A percentile compares a stretch with the other conserved stretches of the same genome.
Conservation (phyloP, 2,113 vertebrate genomes). For the Cepphus grylle region DNA sequence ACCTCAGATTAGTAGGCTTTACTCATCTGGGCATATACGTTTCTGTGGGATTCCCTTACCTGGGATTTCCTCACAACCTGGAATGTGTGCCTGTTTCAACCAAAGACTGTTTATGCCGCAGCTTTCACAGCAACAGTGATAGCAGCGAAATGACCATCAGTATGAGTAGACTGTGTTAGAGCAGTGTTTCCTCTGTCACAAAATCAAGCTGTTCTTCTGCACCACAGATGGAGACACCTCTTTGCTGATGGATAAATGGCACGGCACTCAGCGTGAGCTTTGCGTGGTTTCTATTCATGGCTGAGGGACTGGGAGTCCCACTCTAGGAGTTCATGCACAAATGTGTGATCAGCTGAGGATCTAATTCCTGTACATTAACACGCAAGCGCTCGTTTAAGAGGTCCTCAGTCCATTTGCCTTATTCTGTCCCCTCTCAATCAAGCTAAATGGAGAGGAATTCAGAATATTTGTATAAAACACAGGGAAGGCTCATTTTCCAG, state of each 20-base stretch:
- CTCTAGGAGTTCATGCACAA: background rate
- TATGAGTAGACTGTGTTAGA: background rate
- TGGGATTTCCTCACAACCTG: background rate
- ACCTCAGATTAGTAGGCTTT: background rate
- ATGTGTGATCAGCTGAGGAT: background rate
- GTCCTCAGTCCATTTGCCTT: background rate
- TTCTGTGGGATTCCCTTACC: background rate
- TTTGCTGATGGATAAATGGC: background rate
- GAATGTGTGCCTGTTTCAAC: background rate
- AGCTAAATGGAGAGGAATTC: background rate
- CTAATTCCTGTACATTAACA: background rate
- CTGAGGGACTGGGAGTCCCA: background rate
- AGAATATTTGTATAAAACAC: background rate
- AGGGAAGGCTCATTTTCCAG: background rate
- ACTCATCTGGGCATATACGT: background rate
- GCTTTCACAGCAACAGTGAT: background rate
- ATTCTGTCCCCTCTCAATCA: background rate
- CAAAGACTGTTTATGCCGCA: background rate
- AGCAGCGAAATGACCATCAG: background rate
- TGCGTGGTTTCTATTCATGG: background rate
- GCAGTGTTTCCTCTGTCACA: background rate
- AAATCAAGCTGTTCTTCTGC: constrained; percentile 14
- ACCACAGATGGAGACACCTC: constrained; percentile 32
- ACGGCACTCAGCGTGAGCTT: background rate
- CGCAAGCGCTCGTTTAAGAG: background rate